Conservation (phyloP, 2,113 vertebrate genomes). For the Etia nguti region DNA sequence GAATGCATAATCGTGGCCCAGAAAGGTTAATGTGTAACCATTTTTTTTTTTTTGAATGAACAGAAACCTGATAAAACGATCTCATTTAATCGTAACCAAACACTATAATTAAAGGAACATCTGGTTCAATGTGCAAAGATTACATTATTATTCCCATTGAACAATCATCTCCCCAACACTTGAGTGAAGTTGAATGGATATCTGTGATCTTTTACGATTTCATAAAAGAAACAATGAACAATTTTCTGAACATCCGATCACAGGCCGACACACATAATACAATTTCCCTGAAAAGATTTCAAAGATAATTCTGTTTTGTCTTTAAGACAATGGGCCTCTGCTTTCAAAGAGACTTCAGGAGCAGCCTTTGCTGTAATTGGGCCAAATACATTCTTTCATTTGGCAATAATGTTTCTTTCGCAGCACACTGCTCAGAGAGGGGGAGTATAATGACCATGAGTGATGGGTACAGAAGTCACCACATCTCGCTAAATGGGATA, state of each 20-base stretch:
- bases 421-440: slow-evolving; percentile 64
- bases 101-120: slow-evolving; percentile 64
- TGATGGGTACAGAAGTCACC: slow-evolving; percentile 67
- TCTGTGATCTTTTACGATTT: slow-evolving; percentile 46
- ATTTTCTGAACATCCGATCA: slow-evolving; percentile 38
- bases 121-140: slow-evolving; percentile 41
- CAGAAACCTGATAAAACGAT: slow-evolving; percentile 44
- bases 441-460: slow-evolving; percentile 71
- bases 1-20: neutral
- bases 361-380: slow-evolving; percentile 56
- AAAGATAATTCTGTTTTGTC: slow-evolving; percentile 59
- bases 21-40: neutral
- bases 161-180: slow-evolving; percentile 44
- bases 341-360: slow-evolving; percentile 58
- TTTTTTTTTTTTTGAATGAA: neutral
- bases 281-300: slow-evolving; percentile 43
- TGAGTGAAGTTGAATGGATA: slow-evolving; percentile 54
- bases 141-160: slow-evolving; percentile 52
- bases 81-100: slow-evolving; percentile 54
- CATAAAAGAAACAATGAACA: slow-evolving; percentile 41
- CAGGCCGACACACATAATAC: slow-evolving; percentile 33
- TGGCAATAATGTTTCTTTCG: slow-evolving; percentile 64
- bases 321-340: slow-evolving; percentile 56
- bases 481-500: slow-evolving; percentile 65
- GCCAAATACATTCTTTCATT: slow-evolving; percentile 69